These are phyloP conservation scores for Cichlasoma orientale DNA, from an alignment of 2,797 vertebrate genomes.

Conservation along the genomic window DNA sequence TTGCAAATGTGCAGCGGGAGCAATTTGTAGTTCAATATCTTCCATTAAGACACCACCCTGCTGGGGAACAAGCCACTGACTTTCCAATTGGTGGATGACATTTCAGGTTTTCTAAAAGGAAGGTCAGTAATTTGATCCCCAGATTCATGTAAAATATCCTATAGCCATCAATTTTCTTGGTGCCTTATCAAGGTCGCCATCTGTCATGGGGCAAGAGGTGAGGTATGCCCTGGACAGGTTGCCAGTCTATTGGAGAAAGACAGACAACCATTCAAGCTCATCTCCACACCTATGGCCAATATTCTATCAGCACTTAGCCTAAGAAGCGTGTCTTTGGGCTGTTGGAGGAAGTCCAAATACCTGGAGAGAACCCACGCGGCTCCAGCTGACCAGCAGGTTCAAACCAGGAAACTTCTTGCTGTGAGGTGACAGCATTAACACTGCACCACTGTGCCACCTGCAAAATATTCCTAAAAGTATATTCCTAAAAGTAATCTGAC, in stretches of 20 bases:
- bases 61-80: not conserved
- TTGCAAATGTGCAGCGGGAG: not conserved
- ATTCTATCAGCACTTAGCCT: not conserved
- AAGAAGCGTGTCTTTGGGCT: not conserved
- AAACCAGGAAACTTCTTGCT: not conserved
- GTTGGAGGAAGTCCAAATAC: not conserved
- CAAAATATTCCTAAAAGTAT: conserved; percentile 8
- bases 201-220: not conserved
- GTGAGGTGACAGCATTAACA: not conserved
- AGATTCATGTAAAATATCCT: not conserved
- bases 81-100: not conserved
- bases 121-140: not conserved
- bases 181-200: not conserved
- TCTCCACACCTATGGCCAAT: not conserved
- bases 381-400: not conserved
- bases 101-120: not conserved
- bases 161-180: not conserved
- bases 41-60: not conserved
- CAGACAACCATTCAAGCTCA: not conserved
- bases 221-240: not conserved
- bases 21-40: not conserved
- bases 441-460: not conserved
- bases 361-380: not conserved
- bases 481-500: conserved; percentile 3
- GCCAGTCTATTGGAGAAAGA: not conserved